phyloP scores from a whole-genome alignment of 2,113 vertebrate species.

The pig (Sus scrofa) region T2T-Sscrofa CM000823.6:8996001-8996500 shows the following conservation, averaged over 20 bases:
- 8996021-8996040: conserved; percentile 25
- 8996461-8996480: background rate
- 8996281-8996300: background rate
- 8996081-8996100: conserved; percentile 72
- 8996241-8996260: conserved; percentile 45
- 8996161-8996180: conserved; percentile 49
- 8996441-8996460: background rate
- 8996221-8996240: conserved; percentile 36
- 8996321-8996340: background rate
- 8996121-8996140: conserved; percentile 55
- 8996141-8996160: conserved; percentile 59
- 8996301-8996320: background rate
- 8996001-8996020: conserved; percentile 25
- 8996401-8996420: background rate
- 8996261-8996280: conserved; percentile 29
- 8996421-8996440: background rate
- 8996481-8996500: background rate
- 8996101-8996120: conserved; percentile 61
- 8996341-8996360: background rate
- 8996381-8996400: background rate
- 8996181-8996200: conserved; percentile 56
- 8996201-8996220: conserved; percentile 27
- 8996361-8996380: background rate
- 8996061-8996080: conserved; percentile 77
- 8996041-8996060: background rate